Evolutionary conservation across 64 coral and sea anemone genomes (phyloP), one percentile per base, ranked within the genome.

Genomic region (Montipora capricornis): DNA sequence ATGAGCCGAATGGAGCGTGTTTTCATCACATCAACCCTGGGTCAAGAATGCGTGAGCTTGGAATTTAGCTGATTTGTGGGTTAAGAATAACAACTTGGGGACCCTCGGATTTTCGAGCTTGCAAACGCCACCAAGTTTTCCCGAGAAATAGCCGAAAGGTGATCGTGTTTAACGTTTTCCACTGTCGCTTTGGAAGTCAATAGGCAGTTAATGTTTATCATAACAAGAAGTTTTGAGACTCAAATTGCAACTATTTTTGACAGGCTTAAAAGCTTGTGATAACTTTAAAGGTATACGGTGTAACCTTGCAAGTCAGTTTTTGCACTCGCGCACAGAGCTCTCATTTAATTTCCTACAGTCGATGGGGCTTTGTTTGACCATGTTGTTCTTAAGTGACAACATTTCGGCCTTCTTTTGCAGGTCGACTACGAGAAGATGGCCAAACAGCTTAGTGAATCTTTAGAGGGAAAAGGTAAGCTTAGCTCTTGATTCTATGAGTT

Each of bases 391-490:
- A 19, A 49, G 4, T 48, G 50, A 73, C 17, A 20, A 22, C 47
- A 13, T 49, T 47, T 1, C 71, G 44, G 16, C 17, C 47, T 73
- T 79, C 59, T 10, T 78, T 80, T 80, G n/a, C 74, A 93, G 92
- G 75, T 93, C 49, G 92, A 93, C 46, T 93, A 88, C 76, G 84
- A 93, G 49, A 88, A 78, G 67, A 93, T 93, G 92, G 92, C 92
- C 24, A 87, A 78, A 37, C 92, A 93, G 49, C 84, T 93, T 3
- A 77, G 83, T 67, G 92, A 93, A 50, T 88, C 92, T 19, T 75
- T 93, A 37, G 92, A 93, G n/a, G 78, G 44, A 62, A 93, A 80
- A 93, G 92, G 92, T 93, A 29, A 93, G 82, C 6, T 58, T 6
- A 44, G 3, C 37, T 19, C 47, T 22, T 20, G 15, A 2, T 20